Evolutionary conservation across 1,140 invertebrate species (phyloP), one percentile per base, ranked within the genome.

Genomic region (Tribolium castaneum): DNA sequence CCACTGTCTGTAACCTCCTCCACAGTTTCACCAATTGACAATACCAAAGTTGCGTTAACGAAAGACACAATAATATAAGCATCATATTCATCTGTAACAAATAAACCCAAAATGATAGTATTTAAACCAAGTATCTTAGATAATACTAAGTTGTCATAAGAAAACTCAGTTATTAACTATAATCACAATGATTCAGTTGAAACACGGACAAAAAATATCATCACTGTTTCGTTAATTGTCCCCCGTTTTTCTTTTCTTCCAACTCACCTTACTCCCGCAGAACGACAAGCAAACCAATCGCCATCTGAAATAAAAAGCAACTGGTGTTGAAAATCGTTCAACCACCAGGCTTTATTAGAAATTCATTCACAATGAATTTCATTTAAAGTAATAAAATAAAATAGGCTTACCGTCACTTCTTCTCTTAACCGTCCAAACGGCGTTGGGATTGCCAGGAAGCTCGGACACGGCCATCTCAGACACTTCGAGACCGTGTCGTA

Each of bases 51-150:
- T 76, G 99, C 99, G 89, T 99, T 99, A 45, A 99, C 95, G 93
- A 99, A 99, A 51, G 98, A 99, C 79, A 99, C 99, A 87, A 99
- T 98, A 90, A 99, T 99, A 90, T 99, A 99, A 51, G 98, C 96
- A 93, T 99, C 99, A 92, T 92, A 99, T 87, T 98, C 95, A 90
- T 99, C 97, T 98, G 92, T 79, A 84, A 84, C 83, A 84, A 83
- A 73, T 49, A 80, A 78, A 66, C 30, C 59, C 34, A 10, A 66
- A n/a, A 34, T 66, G 13, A 35, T 14, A 66, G 59, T 13, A 66
- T 35, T 66, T 66, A 14, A 9, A 66, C 9, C 30, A 5, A 35
- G 3, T 2, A 59, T 12, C 10, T 62, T 66, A 16, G 35, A 50
- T 6, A 77, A n/a, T 35, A 78, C 22, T 13, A 49, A 75, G 19